Evolutionary conservation across 23 tunicate species (phyloP).

Genomic region (Halocynthia aurantium): DNA sequence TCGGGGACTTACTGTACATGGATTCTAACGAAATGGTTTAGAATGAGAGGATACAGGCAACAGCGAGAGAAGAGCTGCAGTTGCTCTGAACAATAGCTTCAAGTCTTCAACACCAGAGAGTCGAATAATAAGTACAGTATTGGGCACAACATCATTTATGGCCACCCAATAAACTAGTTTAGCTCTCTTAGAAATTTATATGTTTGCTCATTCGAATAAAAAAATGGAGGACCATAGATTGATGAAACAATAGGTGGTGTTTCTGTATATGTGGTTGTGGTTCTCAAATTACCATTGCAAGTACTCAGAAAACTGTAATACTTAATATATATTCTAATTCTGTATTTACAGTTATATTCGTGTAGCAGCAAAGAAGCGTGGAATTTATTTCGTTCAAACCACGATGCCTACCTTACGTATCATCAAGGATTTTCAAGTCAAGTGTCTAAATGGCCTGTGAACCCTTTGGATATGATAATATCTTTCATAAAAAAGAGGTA

Average conservation of each 20-base stretch:
- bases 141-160: neutral
- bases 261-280: no score
- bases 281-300: neutral
- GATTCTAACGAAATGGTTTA: no score
- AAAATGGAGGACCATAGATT: no score
- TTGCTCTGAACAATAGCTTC: no score
- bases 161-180: no score
- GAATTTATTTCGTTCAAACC: constrained; percentile 31
- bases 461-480: constrained; percentile 56
- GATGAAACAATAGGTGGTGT: no score
- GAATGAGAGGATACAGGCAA: no score
- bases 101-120: no score
- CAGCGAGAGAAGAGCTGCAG: no score
- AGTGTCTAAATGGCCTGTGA: constrained; percentile 73
- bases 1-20: no score
- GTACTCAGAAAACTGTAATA: neutral
- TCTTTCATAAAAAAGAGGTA: constrained; percentile 41
- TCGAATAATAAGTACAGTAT: neutral
- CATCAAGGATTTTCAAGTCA: constrained; percentile 55
- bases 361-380: constrained; percentile 48
- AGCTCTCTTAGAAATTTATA: no score
- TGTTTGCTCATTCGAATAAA: no score
- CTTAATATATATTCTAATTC: neutral
- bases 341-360: constrained; percentile 39
- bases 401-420: constrained; percentile 32